phyloP scores from a whole-genome alignment of 2,113 vertebrate species.

The Pandion haliaetus region DNA sequence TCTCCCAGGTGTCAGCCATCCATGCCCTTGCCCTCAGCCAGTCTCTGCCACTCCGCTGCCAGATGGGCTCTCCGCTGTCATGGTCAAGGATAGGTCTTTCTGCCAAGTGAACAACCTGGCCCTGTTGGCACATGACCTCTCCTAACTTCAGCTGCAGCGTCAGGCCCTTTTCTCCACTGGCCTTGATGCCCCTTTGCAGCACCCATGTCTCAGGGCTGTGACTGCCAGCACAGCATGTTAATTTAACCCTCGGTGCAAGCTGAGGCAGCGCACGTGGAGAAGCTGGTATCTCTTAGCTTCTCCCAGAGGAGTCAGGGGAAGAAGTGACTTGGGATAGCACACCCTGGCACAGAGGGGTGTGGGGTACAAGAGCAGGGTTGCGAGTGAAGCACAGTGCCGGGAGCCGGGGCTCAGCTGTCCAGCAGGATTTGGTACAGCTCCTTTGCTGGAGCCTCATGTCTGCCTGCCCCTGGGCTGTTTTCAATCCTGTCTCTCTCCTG shows the following conservation, averaged over 20 bases:
- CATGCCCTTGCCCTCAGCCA: neutral
- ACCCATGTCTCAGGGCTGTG: neutral
- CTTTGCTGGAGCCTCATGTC: neutral
- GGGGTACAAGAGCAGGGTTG: neutral
- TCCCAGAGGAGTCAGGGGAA: neutral
- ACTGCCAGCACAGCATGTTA: neutral
- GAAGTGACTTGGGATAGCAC: neutral
- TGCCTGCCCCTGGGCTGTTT: neutral
- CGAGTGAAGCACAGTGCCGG: neutral
- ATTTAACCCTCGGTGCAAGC: neutral
- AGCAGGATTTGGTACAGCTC: neutral
- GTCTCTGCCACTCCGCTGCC: neutral
- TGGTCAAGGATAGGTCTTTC: neutral
- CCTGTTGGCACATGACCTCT: neutral
- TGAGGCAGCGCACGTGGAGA: neutral
- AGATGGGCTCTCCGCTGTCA: neutral
- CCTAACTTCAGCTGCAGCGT: neutral
- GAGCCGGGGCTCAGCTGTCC: neutral
- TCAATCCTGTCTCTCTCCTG: neutral
- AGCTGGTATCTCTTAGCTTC: neutral
- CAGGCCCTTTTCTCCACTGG: neutral
- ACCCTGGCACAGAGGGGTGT: fast-evolving
- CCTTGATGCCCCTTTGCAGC: neutral
- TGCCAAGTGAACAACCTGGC: neutral
- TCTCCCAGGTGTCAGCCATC: neutral